phyloP scores from a whole-genome alignment of 2,797 vertebrate genomes.

The Orientallactaga sibirica region DNA sequence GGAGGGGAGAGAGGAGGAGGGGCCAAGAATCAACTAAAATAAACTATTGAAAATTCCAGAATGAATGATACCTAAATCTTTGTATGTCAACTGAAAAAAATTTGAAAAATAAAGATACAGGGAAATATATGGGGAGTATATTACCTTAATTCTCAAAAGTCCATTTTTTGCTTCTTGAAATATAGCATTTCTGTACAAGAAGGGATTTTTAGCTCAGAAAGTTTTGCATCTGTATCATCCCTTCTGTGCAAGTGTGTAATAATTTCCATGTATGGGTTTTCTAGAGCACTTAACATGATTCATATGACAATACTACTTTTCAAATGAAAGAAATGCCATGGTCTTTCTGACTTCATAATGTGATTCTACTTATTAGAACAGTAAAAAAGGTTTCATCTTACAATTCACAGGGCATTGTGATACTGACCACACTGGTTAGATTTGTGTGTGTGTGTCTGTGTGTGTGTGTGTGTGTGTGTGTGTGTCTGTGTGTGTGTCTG shows the following conservation, averaged over 20 bases:
- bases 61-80: too few relatives aligned
- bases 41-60: too few relatives aligned
- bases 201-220: slow-evolving; percentile 53
- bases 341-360: slow-evolving; percentile 49
- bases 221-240: neutral
- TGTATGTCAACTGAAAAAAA: too few relatives aligned
- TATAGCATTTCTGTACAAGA: slow-evolving; percentile 32
- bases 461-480: too few relatives aligned
- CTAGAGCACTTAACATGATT: slow-evolving; percentile 42
- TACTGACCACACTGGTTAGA: neutral
- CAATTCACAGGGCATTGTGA: neutral
- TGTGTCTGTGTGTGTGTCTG: neutral
- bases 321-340: slow-evolving; percentile 19
- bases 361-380: slow-evolving; percentile 28
- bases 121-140: neutral
- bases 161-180: slow-evolving; percentile 37
- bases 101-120: neutral
- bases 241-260: slow-evolving; percentile 53
- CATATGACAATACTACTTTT: neutral
- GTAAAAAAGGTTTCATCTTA: neutral
- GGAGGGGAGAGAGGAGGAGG: too few relatives aligned
- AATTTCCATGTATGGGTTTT: slow-evolving; percentile 61
- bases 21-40: too few relatives aligned
- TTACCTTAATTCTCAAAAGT: slow-evolving; percentile 30
- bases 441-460: neutral